Conservation (phyloP, 2,888 invertebrate species). For the Pristionchus maxplancki region DNA sequence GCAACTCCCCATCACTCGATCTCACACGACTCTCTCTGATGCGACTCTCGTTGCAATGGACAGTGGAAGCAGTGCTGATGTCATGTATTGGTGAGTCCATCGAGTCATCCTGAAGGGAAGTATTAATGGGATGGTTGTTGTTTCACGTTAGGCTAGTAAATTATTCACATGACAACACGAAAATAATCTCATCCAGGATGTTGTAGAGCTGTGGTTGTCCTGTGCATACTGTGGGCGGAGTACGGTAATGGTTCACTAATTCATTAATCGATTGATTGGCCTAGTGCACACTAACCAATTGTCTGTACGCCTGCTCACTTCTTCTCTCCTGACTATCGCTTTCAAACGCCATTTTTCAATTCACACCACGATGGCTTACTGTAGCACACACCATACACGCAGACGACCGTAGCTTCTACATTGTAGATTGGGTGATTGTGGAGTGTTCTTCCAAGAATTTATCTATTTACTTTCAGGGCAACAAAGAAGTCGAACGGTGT, state of each 20-base stretch:
- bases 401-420: neutral
- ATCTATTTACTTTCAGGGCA: slow-evolving; percentile 23
- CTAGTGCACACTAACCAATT: neutral
- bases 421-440: neutral
- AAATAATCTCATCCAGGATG: slow-evolving; percentile 31
- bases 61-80: slow-evolving; percentile 53
- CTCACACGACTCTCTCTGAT: slow-evolving; percentile 56
- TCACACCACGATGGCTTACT: slow-evolving; percentile 10
- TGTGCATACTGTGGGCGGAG: slow-evolving; percentile 40
- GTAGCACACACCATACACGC: neutral
- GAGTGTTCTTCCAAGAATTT: neutral
- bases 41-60: slow-evolving; percentile 55
- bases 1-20: slow-evolving; percentile 54
- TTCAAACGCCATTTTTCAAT: neutral
- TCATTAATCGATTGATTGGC: neutral
- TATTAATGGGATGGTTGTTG: neutral
- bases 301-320: neutral
- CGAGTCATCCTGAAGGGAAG: too few relatives aligned
- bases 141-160: neutral
- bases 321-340: slow-evolving; percentile 3
- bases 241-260: slow-evolving; percentile 21
- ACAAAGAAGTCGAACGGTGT: slow-evolving; percentile 23
- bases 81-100: slow-evolving; percentile 57
- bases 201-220: slow-evolving; percentile 44
- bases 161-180: neutral